phyloP scores from a whole-genome alignment of 2,888 invertebrate genomes.

The Ophion slaviceki region DNA sequence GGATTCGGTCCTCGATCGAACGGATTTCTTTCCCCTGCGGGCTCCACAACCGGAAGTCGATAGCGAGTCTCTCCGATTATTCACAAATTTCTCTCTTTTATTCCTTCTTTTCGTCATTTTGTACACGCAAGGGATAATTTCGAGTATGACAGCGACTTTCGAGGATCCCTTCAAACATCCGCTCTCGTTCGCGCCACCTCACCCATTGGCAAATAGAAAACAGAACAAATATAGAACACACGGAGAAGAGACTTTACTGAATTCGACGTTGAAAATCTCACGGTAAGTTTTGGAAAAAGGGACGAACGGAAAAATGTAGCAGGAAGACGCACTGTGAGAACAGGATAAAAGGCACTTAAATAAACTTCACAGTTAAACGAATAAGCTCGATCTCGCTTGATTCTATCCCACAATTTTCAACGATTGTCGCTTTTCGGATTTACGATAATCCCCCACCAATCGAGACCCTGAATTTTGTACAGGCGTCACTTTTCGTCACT shows the following conservation, averaged over 20 bases:
- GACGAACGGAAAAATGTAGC: slow-evolving; percentile 11
- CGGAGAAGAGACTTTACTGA: neutral
- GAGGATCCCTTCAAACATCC: neutral
- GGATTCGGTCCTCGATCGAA: slow-evolving; percentile 47
- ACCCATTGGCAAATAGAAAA: neutral
- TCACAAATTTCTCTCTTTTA: slow-evolving; percentile 19
- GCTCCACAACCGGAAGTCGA: slow-evolving; percentile 23
- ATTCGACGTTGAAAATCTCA: neutral
- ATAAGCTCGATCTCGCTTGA: slow-evolving; percentile 35
- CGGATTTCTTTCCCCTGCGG: neutral
- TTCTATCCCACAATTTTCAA: slow-evolving; percentile 24
- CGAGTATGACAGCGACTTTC: slow-evolving; percentile 39
- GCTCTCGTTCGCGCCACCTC: neutral
- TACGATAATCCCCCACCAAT: slow-evolving; percentile 33
- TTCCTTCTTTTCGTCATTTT: slow-evolving; percentile 26
- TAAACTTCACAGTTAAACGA: slow-evolving; percentile 38
- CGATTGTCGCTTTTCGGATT: slow-evolving; percentile 6
- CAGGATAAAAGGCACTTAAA: slow-evolving; percentile 61
- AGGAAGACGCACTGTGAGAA: neutral
- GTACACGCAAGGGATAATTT: slow-evolving; percentile 51
- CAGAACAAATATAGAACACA: no score
- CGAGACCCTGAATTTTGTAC: slow-evolving; percentile 42
- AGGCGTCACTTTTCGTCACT: slow-evolving; percentile 16
- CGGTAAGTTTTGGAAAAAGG: neutral
- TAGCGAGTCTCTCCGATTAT: slow-evolving; percentile 27